Conservation (phyloP, 2,888 invertebrate species). For the Drosophila conformis region DNA sequence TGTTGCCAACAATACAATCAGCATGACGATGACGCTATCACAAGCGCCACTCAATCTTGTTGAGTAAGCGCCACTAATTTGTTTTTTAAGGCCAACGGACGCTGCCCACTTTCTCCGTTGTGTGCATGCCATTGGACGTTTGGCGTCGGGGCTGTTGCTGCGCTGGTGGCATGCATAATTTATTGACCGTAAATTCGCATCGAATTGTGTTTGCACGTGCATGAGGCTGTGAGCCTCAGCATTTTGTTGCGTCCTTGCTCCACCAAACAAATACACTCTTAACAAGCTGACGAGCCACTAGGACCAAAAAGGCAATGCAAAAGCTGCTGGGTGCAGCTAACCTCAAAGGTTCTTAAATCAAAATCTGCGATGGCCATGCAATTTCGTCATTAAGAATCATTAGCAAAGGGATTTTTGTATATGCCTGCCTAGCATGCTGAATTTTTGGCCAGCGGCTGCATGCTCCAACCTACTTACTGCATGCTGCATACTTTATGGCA, state of each 20-base stretch:
- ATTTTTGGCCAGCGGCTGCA: constrained; percentile 55
- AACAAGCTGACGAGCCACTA: constrained; percentile 44
- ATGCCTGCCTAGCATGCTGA: constrained; percentile 9
- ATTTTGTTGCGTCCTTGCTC: neutral
- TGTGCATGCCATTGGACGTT: neutral
- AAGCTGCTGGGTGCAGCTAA: neutral
- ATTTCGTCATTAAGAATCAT: constrained; percentile 79
- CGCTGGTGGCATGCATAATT: constrained; percentile 70
- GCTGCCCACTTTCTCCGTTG: neutral
- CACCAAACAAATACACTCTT: constrained; percentile 60
- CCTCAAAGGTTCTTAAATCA: constrained; percentile 11
- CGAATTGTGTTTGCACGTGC: constrained; percentile 49
- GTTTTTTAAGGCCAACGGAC: constrained; percentile 61
- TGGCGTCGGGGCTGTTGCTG: constrained; percentile 6
- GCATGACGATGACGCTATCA: constrained; percentile 62
- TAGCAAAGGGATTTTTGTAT: constrained; percentile 58
- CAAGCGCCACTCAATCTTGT: constrained; percentile 74
- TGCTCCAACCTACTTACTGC: constrained; percentile 42
- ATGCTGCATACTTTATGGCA: constrained; percentile 67
- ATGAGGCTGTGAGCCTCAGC: constrained; percentile 13
- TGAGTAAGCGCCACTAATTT: constrained; percentile 78
- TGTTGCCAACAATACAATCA: constrained; percentile 4
- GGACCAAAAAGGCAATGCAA: constrained; percentile 1
- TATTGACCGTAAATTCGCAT: constrained; percentile 69
- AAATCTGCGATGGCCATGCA: constrained; percentile 59